Evolutionary conservation across 2,888 invertebrate species (phyloP).

Genomic region (Neelides folsomi): DNA sequence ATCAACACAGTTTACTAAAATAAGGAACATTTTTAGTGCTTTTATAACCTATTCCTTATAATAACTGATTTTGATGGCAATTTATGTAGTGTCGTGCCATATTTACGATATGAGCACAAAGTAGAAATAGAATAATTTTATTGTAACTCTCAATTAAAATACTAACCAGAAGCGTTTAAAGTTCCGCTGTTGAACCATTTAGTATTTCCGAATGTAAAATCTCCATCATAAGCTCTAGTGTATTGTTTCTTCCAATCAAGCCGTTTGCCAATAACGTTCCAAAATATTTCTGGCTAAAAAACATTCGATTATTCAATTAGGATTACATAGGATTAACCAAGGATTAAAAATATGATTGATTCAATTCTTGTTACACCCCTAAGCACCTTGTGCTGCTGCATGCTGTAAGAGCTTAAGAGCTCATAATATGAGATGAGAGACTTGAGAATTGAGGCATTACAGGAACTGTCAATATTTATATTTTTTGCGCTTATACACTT

Average conservation of each 20-base stretch:
- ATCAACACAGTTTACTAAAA: constrained; percentile 30
- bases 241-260: constrained; percentile 26
- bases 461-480: too few relatives aligned
- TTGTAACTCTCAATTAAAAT: neutral
- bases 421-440: too few relatives aligned
- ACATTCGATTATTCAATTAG: neutral
- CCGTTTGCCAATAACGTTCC: constrained; percentile 21
- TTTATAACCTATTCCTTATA: too few relatives aligned
- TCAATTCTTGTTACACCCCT: too few relatives aligned
- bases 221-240: constrained; percentile 16
- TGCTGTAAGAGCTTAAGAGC: too few relatives aligned
- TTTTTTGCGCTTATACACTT: too few relatives aligned
- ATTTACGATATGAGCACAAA: neutral
- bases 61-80: too few relatives aligned
- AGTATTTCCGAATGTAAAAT: constrained; percentile 18
- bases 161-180: constrained; percentile 28
- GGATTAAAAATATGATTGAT: too few relatives aligned
- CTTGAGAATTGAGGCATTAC: too few relatives aligned
- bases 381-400: too few relatives aligned
- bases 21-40: neutral
- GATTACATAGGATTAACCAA: too few relatives aligned
- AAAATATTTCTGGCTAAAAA: constrained; percentile 29
- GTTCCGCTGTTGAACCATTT: constrained; percentile 29
- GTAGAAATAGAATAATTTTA: neutral
- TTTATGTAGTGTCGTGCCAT: too few relatives aligned